Conservation (phyloP, 53 echinoderm and acorn worm genomes). For the Paracentrotus lividus region DNA sequence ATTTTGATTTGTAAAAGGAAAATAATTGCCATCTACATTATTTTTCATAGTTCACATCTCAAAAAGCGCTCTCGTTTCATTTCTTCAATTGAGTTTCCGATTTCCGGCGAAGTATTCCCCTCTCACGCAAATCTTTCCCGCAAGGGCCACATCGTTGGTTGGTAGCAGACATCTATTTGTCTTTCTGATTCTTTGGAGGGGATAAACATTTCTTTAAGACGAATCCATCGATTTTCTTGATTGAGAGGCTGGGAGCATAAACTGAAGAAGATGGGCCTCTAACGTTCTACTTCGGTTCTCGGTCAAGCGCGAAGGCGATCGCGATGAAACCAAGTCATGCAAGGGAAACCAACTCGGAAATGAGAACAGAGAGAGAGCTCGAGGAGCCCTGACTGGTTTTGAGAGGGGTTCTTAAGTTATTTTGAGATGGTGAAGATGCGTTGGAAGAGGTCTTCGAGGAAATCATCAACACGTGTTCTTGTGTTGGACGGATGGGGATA, state of each 20-base stretch:
- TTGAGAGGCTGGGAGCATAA: constrained; percentile 33
- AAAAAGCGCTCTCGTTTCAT: background rate
- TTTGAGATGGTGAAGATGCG: background rate
- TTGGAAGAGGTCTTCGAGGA: constrained; percentile 25
- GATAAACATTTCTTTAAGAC: background rate
- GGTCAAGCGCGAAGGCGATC: background rate
- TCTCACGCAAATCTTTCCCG: background rate
- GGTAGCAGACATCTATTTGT: background rate
- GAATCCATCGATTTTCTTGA: constrained; percentile 30
- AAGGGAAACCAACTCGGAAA: background rate
- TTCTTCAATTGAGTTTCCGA: background rate
- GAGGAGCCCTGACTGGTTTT: background rate
- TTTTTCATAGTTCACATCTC: background rate
- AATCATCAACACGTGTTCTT: constrained; percentile 40
- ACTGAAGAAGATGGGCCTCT: background rate
- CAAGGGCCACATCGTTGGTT: background rate
- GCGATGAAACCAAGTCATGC: constrained; percentile 5
- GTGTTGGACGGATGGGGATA: constrained; percentile 23
- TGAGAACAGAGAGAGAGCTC: background rate
- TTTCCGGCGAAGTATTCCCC: background rate
- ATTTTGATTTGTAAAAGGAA: background rate
- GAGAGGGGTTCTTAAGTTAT: background rate
- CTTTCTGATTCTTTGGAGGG: background rate
- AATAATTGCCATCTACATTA: background rate
- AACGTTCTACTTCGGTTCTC: background rate